These are phyloP conservation scores for Caradrina clavipalpis DNA, from an alignment of 2,888 invertebrate genomes.

Conservation along the genomic window DNA sequence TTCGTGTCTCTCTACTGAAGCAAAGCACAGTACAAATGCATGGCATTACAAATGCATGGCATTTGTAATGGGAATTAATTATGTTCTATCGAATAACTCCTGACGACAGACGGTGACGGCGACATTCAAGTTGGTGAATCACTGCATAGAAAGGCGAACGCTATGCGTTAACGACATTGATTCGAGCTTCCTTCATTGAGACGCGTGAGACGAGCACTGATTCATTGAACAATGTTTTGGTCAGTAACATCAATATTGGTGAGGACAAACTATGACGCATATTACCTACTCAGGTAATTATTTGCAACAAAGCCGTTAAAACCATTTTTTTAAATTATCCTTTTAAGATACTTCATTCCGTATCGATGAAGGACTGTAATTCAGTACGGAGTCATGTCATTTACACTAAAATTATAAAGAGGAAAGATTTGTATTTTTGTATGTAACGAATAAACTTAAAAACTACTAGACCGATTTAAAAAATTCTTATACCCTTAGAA, in stretches of 20 bases:
- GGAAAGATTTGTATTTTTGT: too few species aligned
- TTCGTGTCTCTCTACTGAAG: conserved; percentile 12
- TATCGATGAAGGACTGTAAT: conserved; percentile 14
- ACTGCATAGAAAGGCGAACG: conserved; percentile 17
- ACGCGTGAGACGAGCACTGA: conserved; percentile 12
- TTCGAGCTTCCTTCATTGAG: conserved; percentile 9
- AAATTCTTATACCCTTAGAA: too few species aligned
- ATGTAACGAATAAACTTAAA: too few species aligned
- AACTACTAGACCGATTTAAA: too few species aligned
- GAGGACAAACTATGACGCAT: conserved; percentile 26
- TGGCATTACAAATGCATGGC: conserved; percentile 20
- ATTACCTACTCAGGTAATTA: conserved; percentile 1
- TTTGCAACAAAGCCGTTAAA: conserved; percentile 10
- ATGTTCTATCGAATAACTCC: conserved; percentile 15
- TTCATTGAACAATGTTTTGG: conserved; percentile 47
- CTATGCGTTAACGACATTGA: conserved; percentile 1
- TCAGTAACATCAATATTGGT: conserved; percentile 11
- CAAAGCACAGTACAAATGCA: conserved; percentile 1
- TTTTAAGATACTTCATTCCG: not conserved
- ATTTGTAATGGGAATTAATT: conserved; percentile 22
- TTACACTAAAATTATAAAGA: conserved; percentile 3
- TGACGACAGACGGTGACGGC: not conserved
- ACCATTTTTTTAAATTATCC: not conserved
- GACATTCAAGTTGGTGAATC: conserved; percentile 17
- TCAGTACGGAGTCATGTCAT: conserved; percentile 33